Conservation (phyloP, 2,888 invertebrate genomes). For the Xestoiulus laeticollis region DNA sequence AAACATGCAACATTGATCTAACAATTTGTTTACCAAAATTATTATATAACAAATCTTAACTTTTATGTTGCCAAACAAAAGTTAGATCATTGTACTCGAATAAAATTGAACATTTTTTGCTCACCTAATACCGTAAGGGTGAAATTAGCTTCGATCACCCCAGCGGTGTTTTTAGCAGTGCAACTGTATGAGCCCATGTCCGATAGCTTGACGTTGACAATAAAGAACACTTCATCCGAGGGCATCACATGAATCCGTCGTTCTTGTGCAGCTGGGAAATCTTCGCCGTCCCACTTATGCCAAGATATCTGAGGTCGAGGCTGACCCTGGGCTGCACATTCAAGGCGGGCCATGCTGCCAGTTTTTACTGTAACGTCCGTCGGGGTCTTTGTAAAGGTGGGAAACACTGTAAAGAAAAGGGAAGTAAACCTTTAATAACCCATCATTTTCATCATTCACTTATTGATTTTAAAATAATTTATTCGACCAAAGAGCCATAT, state of each 20-base stretch:
- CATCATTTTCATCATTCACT: neutral
- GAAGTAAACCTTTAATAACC: neutral
- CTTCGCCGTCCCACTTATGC: constrained; percentile 86
- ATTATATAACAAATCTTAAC: neutral
- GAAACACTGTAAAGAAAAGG: constrained; percentile 73
- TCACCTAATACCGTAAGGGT: constrained; percentile 77
- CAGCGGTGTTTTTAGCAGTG: constrained; percentile 89
- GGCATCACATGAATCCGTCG: constrained; percentile 92
- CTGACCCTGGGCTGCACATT: constrained; percentile 90
- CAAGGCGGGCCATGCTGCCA: constrained; percentile 85
- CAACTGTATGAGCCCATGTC: constrained; percentile 95
- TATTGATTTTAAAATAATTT: neutral
- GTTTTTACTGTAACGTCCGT: constrained; percentile 83
- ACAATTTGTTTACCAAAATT: too few species aligned
- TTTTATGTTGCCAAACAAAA: neutral
- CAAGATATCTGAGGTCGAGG: constrained; percentile 89
- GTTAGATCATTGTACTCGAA: neutral
- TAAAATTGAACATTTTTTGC: constrained; percentile 54
- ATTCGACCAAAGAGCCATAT: neutral
- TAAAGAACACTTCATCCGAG: constrained; percentile 89
- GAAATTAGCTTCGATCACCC: constrained; percentile 85
- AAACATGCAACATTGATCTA: too few species aligned
- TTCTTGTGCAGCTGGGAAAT: constrained; percentile 94
- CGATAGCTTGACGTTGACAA: constrained; percentile 85
- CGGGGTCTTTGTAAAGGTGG: constrained; percentile 84